Evolutionary conservation across 2,888 invertebrate genomes (phyloP), one percentile per base, ranked within the genome.

Genomic region (Reticulitermes lucifugus): DNA sequence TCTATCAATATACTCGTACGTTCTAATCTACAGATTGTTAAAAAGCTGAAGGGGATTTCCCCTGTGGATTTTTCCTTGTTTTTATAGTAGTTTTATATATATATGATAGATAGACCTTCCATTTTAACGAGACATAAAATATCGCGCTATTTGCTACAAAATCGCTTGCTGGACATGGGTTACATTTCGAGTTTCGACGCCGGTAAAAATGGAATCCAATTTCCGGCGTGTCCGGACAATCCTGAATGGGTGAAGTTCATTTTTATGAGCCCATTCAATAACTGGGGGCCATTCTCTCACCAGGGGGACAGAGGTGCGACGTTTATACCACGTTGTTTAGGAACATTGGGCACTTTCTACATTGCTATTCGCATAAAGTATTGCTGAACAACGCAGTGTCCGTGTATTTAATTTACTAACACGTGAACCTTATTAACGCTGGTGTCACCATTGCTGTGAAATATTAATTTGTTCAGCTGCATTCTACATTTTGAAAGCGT

Each of bases 81-180:
- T 65, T 65, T 65, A 25, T 65, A 65, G 65, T 65, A 65, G 65
- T 65, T 65, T n/a, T 65, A 65, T 65, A 65, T 65, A 65, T 65
- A 65, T 25, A 10, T 65, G 65, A n/a, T n/a, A 65, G 65, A n/a
- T n/a, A 65, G 25, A 65, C n/a, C n/a, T 83, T 83, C 73, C 46
- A n/a, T 83, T 83, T 83, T 83, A 83, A 83, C 70, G 25, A 46
- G 83, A 83, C 51, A 83, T 71, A 83, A 83, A 83, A 83, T 83
- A 80, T 60, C 41, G 80, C 51, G 51, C 21, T 35, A 35, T 41
- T 22, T 41, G 73, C 6, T 9, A 41, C 73, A 25, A 73, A 73
- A 41, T 35, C 22, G 79, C 79, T n/a, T 46, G 75, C 7, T 75
- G 41, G 21, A 43, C 75, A 75, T 35, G 79, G 80, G 41, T 35